Evolutionary conservation across 2,797 vertebrate species (phyloP).

Genomic region (Myotis daubentonii): DNA sequence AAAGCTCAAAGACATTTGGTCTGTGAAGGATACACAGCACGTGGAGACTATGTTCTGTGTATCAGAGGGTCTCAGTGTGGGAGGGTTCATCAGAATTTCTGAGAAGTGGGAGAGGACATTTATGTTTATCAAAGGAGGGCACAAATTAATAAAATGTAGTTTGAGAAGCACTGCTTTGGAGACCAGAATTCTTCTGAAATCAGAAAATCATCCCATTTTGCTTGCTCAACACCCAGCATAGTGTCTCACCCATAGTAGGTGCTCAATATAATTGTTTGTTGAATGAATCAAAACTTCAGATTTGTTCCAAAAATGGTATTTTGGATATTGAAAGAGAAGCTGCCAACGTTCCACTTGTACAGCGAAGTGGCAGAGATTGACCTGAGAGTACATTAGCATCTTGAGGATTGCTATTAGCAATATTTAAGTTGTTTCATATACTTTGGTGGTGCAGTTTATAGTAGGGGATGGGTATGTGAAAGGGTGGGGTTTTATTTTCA

Average conservation of each 20-base stretch:
- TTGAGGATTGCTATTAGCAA: not conserved
- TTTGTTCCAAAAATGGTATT: constrained; percentile 60
- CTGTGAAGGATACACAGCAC: constrained; percentile 54
- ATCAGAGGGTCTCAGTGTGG: not conserved
- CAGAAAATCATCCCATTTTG: constrained; percentile 72
- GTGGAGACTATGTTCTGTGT: constrained; percentile 38
- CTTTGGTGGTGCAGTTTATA: not conserved
- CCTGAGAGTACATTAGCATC: not conserved
- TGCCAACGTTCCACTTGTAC: constrained; percentile 24
- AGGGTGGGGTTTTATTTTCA: constrained; percentile 13
- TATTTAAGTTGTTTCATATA: constrained; percentile 15
- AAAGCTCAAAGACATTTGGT: constrained; percentile 31
- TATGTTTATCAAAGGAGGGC: not conserved
- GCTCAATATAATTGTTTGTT: constrained; percentile 71
- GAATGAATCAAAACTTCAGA: constrained; percentile 76
- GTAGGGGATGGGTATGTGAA: not conserved
- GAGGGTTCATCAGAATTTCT: not conserved
- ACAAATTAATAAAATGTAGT: constrained; percentile 20
- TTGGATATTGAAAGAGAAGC: constrained; percentile 24
- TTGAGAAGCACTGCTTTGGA: constrained; percentile 80
- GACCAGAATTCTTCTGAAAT: constrained; percentile 65
- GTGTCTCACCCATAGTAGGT: constrained; percentile 60
- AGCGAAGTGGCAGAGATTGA: not conserved
- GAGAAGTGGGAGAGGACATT: not conserved
- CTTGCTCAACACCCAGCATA: constrained; percentile 59